Base-by-base conservation (phyloP, 1,140 invertebrate genomes). In the Subanguina moxae region DNA sequence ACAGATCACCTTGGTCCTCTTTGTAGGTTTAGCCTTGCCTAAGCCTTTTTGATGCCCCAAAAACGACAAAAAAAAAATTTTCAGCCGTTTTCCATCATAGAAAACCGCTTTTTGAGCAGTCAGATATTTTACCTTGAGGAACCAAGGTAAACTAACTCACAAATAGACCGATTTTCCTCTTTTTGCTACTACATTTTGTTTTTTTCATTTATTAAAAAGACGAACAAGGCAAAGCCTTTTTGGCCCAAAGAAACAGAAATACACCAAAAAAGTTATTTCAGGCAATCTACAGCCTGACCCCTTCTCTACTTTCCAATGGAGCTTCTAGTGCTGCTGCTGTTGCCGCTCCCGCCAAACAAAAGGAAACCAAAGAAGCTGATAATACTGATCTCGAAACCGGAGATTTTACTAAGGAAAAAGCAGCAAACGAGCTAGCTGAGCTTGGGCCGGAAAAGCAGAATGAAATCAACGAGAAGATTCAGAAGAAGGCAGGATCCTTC, bases 371-470 rank as follows among this genome's bases (percentile, higher is more conserved):
- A 67, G 25, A 28, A 38, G 45, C 48, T 17, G 65, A 61, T 27
- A 65, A 46, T 62, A 42, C 21, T 46, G 63, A 43, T 38, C 52
- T 69, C 30, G 73, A 70, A 21, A 45, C 52, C 45, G 57, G 30
- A 46, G 57, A 43, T 58, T 28, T 11, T 25, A 73, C 57, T 57
- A 71, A 64, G 23, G 57, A 61, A 63, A 71, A 72, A 13, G 46
- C n/a, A 28, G 62, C 21, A 9, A 1, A n/a, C n/a, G 62, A 19
- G 17, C 57, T 67, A 64, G 23, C n/a, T 25, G 67, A 68, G 27
- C 38, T 66, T 19, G 67, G 72, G 21, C 67, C 67, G 15, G 25
- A 72, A 58, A 72, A 73, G 67, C 70, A 68, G 74, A 72, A 76
- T 30, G 59, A 42, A 62, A 17, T 73, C 0, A 59, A 73, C 56